A percentile compares a stretch with the other conserved stretches of the same genome.
Conservation (phyloP, 2,113 vertebrate species). For the Megaceryle torquata region DNA sequence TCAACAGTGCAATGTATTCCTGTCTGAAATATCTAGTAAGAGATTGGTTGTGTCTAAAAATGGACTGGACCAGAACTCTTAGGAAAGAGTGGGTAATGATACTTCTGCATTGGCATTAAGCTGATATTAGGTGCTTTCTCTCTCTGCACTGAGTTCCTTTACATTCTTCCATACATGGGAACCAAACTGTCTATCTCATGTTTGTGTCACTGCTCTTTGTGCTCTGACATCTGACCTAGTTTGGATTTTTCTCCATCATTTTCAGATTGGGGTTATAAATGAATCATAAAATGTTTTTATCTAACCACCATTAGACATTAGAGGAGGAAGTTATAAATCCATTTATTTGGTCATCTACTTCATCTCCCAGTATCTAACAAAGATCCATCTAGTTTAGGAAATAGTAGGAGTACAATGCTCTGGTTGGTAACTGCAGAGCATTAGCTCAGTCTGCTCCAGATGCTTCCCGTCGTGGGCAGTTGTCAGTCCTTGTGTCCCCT, state of each 20-base stretch:
- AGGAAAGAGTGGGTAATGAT: background rate
- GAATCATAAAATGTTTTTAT: background rate
- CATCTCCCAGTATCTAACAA: background rate
- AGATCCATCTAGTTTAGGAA: background rate
- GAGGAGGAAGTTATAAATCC: background rate
- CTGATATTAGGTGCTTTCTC: background rate
- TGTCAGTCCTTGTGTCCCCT: background rate
- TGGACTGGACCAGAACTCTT: background rate
- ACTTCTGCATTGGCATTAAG: background rate
- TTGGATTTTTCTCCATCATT: background rate
- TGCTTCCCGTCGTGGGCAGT: fast-evolving
- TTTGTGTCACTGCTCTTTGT: background rate
- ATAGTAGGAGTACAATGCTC: background rate
- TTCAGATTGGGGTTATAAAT: background rate
- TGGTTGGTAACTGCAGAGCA: background rate
- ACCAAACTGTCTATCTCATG: background rate
- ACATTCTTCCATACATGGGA: background rate
- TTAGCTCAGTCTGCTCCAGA: background rate
- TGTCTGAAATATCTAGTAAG: background rate
- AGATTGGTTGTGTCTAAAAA: background rate
- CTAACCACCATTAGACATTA: background rate
- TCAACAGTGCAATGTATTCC: background rate
- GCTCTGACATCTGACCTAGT: background rate
- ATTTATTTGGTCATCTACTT: background rate
- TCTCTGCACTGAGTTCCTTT: background rate